A percentile compares a stretch with the other conserved stretches of the same genome.
Conservation (phyloP, 37 sponge, comb jelly and placozoan genomes). For the Lycopodina hypogea region DNA sequence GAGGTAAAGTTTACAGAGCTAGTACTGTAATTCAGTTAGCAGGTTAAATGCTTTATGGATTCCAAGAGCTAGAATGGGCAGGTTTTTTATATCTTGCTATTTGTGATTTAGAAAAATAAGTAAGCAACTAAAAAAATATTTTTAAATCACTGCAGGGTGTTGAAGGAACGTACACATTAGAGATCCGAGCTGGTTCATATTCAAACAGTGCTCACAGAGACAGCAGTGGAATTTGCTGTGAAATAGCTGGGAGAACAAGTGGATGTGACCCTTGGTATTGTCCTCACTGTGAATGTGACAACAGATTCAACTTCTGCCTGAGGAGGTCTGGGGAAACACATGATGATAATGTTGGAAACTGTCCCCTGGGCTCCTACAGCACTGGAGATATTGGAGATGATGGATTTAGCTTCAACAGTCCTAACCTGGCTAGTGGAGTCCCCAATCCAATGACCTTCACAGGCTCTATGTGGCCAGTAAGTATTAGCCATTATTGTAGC, state of each 20-base stretch:
- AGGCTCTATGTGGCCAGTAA: constrained; percentile 38
- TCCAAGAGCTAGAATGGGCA: too few relatives aligned
- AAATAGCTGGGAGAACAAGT: constrained; percentile 8
- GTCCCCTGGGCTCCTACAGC: constrained; percentile 38
- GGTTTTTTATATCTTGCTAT: too few relatives aligned
- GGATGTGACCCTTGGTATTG: constrained; percentile 14
- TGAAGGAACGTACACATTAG: constrained; percentile 19
- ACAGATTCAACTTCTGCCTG: constrained; percentile 42
- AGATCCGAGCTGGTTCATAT: constrained; percentile 16
- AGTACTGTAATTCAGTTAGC: too few relatives aligned
- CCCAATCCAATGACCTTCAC: constrained; percentile 57
- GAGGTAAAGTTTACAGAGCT: too few relatives aligned
- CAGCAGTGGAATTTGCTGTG: constrained; percentile 32
- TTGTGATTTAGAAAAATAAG: too few relatives aligned
- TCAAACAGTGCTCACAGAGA: constrained; percentile 20
- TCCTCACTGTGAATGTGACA: constrained; percentile 36
- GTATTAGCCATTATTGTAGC: neutral
- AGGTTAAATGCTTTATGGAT: too few relatives aligned
- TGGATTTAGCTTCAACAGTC: constrained; percentile 15
- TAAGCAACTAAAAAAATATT: too few relatives aligned
- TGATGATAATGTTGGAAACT: constrained; percentile 32
- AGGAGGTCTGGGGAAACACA: constrained; percentile 7
- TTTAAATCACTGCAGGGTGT: neutral
- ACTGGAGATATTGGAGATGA: constrained; percentile 47
- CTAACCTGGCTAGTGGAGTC: constrained; percentile 27